phyloP scores from a whole-genome alignment of 2,113 vertebrate species.

The Nyctereutes procyonoides region DNA sequence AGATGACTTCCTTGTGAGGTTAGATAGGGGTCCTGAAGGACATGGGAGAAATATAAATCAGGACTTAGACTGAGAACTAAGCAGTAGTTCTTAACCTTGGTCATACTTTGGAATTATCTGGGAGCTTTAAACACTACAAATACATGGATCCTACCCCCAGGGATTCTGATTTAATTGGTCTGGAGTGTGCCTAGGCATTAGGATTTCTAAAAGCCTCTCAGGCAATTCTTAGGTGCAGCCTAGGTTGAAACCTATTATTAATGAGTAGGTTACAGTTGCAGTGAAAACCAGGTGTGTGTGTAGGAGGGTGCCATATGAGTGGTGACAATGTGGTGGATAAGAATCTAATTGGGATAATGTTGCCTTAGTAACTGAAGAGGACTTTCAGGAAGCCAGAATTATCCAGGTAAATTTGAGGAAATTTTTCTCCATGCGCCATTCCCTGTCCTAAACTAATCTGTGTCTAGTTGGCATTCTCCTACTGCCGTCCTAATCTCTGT shows the following conservation, averaged over 20 bases:
- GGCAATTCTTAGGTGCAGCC: neutral
- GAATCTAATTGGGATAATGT: conserved; percentile 54
- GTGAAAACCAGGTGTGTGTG: conserved; percentile 51
- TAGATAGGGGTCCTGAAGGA: conserved; percentile 10
- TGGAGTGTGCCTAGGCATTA: neutral
- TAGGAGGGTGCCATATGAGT: conserved; percentile 47
- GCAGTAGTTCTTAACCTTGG: neutral
- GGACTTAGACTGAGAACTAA: neutral
- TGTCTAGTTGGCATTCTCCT: neutral
- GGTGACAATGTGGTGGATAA: conserved; percentile 5
- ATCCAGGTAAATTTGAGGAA: conserved; percentile 39
- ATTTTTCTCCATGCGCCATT: neutral
- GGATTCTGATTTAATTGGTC: conserved; percentile 47
- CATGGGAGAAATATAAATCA: neutral
- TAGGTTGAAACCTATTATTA: conserved; percentile 59
- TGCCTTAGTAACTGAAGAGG: conserved; percentile 71
- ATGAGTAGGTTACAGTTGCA: conserved; percentile 44
- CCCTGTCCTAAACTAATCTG: neutral
- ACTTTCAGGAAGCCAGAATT: conserved; percentile 53
- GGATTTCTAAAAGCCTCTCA: conserved; percentile 59
- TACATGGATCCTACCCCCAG: neutral
- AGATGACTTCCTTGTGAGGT: conserved; percentile 33
- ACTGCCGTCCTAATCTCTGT: neutral
- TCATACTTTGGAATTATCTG: neutral
- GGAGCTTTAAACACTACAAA: conserved; percentile 27